Evolutionary conservation across 2,888 invertebrate genomes (phyloP).

Genomic region (Nomada flava): DNA sequence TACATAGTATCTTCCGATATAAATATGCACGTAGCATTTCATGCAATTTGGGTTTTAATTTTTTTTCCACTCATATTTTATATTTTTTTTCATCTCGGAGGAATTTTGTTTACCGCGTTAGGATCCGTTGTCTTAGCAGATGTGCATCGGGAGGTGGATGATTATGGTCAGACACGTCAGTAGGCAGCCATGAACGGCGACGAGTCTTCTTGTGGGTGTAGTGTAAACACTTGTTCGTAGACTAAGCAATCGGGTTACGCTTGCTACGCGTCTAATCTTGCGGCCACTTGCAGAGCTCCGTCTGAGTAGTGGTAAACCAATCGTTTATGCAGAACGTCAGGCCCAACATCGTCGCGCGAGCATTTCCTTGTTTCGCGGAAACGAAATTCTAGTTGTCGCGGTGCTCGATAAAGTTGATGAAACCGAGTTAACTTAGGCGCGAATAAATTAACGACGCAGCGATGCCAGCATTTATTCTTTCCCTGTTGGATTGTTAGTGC

Average conservation of each 20-base stretch:
- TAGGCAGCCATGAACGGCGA: conserved; percentile 17
- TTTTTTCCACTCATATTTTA: not conserved
- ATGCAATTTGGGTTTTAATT: not conserved
- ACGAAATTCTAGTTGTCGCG: conserved; percentile 37
- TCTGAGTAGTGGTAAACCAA: conserved; percentile 12
- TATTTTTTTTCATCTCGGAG: not conserved
- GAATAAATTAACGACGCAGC: conserved; percentile 8
- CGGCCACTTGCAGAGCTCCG: conserved; percentile 19
- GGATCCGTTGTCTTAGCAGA: not conserved
- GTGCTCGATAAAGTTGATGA: conserved; percentile 5
- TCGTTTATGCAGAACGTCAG: conserved; percentile 17
- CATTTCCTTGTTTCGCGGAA: conserved; percentile 52
- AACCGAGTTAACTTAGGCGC: conserved; percentile 1
- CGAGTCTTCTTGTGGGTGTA: conserved; percentile 49
- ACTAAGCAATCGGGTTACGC: conserved; percentile 59
- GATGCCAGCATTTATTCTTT: not conserved
- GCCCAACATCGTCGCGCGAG: not conserved
- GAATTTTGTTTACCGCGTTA: not conserved
- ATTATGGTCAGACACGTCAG: conserved; percentile 29
- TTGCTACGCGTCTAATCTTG: conserved; percentile 49
- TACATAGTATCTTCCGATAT: not conserved
- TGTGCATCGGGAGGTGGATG: conserved; percentile 12
- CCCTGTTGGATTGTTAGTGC: conserved; percentile 10
- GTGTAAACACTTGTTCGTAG: conserved; percentile 64
- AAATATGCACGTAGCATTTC: too few relatives aligned